Evolutionary conservation across 1,140 invertebrate genomes (phyloP).

Genomic region (Euura saliciscinereae): DNA sequence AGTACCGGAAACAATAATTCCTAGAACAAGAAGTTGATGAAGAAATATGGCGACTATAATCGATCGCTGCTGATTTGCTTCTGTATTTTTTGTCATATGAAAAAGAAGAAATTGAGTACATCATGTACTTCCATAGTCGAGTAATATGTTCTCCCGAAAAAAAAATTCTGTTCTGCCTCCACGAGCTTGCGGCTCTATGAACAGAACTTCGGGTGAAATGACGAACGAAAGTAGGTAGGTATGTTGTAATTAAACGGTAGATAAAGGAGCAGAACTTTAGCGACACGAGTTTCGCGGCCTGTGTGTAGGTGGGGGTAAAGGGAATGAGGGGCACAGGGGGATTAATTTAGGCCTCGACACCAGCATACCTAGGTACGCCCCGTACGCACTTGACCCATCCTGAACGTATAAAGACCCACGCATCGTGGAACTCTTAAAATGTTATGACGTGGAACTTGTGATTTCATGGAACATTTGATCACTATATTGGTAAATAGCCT

Average conservation of each 20-base stretch:
- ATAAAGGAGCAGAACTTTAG: slow-evolving; percentile 39
- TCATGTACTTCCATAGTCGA: not conserved
- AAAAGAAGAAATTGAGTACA: not conserved
- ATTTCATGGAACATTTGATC: slow-evolving; percentile 60
- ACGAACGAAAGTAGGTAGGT: slow-evolving; percentile 33
- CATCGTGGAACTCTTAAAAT: slow-evolving; percentile 52
- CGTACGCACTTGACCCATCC: slow-evolving; percentile 28
- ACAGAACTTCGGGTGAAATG: not conserved
- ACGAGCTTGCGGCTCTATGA: not conserved
- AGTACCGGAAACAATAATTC: no score
- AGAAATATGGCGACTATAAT: no score
- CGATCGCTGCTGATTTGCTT: no score
- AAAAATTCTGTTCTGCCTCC: not conserved
- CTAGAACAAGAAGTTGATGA: no score
- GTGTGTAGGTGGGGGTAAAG: not conserved
- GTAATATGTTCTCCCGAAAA: not conserved
- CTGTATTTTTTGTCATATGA: not conserved
- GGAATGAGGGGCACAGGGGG: not conserved
- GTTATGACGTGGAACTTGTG: slow-evolving; percentile 58
- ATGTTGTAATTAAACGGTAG: slow-evolving; percentile 50
- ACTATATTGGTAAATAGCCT: slow-evolving; percentile 54
- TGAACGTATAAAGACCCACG: slow-evolving; percentile 33
- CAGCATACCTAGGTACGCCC: slow-evolving; percentile 10
- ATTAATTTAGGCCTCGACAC: not conserved
- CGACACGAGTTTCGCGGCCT: slow-evolving; percentile 32